Evolutionary conservation across 2,797 vertebrate species (phyloP).

Genomic region (Halcyon badia): DNA sequence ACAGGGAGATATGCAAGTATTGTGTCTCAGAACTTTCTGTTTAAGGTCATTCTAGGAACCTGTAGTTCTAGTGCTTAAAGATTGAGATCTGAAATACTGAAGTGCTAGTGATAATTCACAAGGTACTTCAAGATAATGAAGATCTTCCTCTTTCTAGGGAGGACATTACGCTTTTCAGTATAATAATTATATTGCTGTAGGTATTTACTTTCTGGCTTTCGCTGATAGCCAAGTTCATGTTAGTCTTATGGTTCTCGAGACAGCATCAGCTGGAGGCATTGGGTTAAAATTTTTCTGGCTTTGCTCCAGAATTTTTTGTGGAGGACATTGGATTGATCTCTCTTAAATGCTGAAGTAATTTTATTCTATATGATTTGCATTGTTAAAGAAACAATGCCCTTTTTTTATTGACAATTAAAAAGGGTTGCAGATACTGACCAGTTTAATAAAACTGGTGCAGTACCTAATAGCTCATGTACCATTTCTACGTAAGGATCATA

Average conservation of each 20-base stretch:
- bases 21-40: not conserved
- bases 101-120: not conserved
- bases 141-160: not conserved
- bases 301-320: not conserved
- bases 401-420: not conserved
- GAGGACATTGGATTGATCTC: not conserved
- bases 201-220: not conserved
- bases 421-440: not conserved
- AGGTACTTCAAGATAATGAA: not conserved
- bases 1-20: not conserved
- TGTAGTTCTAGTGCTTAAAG: not conserved
- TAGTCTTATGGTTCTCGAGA: not conserved
- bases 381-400: not conserved
- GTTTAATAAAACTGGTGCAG: not conserved
- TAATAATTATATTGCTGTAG: not conserved
- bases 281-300: not conserved
- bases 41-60: not conserved
- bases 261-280: not conserved
- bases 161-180: not conserved
- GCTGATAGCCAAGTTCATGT: not conserved
- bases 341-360: not conserved
- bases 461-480: not conserved
- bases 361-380: not conserved
- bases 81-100: not conserved
- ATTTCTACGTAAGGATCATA: not conserved